phyloP scores from a whole-genome alignment of 2,888 invertebrate species.

The Mythimna lalbum region DNA sequence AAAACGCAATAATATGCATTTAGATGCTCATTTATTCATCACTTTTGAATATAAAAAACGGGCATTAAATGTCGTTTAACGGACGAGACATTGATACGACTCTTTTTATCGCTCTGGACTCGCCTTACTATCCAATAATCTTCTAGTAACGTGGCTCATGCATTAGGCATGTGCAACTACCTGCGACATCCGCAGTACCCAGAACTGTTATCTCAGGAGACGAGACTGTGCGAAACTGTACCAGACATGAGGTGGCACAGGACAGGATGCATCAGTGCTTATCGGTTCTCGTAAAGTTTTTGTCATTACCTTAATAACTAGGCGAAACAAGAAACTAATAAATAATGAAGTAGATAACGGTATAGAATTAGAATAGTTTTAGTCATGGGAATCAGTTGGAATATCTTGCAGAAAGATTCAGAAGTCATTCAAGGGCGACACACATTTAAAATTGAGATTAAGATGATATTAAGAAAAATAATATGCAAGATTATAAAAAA shows the following conservation, averaged over 20 bases:
- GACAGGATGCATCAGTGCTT: slow-evolving; percentile 3
- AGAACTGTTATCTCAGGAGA: slow-evolving; percentile 46
- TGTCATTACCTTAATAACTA: not conserved
- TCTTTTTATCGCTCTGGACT: not conserved
- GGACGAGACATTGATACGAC: not conserved
- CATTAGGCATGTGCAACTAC: slow-evolving; percentile 30
- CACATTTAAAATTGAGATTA: too few species aligned
- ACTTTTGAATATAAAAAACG: too few species aligned
- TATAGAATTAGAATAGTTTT: not conserved
- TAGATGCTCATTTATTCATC: too few species aligned
- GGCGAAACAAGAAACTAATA: too few species aligned
- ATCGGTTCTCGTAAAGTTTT: slow-evolving; percentile 10
- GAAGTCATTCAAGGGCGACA: too few species aligned
- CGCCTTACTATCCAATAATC: slow-evolving; percentile 25
- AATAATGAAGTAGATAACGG: not conserved
- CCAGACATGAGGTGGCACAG: slow-evolving; percentile 19
- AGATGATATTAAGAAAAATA: too few species aligned
- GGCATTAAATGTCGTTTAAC: too few species aligned
- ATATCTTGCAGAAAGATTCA: too few species aligned
- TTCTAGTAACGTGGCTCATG: slow-evolving; percentile 40
- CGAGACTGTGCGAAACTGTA: slow-evolving; percentile 27
- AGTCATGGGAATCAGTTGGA: too few species aligned
- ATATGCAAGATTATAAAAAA: too few species aligned
- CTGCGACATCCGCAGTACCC: slow-evolving; percentile 50
- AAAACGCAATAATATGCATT: too few species aligned